Percentiles rank a stretch among this genome's conserved stretches.
Evolutionary conservation across 2,797 vertebrate genomes (phyloP).

Genomic region (Sebastes nivosus): DNA sequence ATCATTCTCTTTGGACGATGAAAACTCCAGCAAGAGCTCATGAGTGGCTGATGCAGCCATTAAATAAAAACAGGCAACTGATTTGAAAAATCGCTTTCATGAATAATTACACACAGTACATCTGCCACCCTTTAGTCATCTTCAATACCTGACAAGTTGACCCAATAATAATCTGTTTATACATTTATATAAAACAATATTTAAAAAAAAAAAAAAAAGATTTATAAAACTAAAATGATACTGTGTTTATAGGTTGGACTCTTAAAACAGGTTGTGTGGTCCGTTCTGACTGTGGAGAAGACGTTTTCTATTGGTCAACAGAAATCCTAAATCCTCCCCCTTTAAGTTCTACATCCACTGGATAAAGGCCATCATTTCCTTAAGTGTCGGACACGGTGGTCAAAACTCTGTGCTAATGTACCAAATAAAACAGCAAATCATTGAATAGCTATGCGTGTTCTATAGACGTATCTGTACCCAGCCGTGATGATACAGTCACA

Average conservation of each 20-base stretch:
- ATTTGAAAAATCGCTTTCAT: constrained; percentile 58
- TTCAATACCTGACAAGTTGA: constrained; percentile 67
- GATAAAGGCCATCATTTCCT: constrained; percentile 54
- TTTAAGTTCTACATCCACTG: constrained; percentile 25
- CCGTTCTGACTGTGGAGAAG: constrained; percentile 47
- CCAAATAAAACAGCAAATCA: constrained; percentile 62
- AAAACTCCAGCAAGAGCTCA: constrained; percentile 66
- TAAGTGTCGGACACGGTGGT: constrained; percentile 31
- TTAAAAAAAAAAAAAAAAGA: constrained; percentile 73
- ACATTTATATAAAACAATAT: constrained; percentile 85
- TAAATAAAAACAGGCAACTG: constrained; percentile 68
- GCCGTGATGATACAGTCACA: constrained; percentile 45
- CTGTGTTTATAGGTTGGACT: constrained; percentile 67
- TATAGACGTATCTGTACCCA: constrained; percentile 58
- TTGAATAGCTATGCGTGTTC: constrained; percentile 46
- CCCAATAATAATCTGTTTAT: constrained; percentile 71
- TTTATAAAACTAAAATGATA: constrained; percentile 77
- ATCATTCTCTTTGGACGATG: constrained; percentile 74
- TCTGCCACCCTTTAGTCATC: constrained; percentile 61
- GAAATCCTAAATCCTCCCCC: constrained; percentile 34
- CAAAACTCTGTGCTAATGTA: constrained; percentile 65
- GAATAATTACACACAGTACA: constrained; percentile 66
- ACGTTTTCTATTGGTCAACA: constrained; percentile 60
- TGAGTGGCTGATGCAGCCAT: constrained; percentile 84
- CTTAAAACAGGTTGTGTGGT: constrained; percentile 50